Evolutionary conservation across 2,888 invertebrate genomes (phyloP), one percentile per base, ranked within the genome.

Genomic region (Diabrotica balteata): DNA sequence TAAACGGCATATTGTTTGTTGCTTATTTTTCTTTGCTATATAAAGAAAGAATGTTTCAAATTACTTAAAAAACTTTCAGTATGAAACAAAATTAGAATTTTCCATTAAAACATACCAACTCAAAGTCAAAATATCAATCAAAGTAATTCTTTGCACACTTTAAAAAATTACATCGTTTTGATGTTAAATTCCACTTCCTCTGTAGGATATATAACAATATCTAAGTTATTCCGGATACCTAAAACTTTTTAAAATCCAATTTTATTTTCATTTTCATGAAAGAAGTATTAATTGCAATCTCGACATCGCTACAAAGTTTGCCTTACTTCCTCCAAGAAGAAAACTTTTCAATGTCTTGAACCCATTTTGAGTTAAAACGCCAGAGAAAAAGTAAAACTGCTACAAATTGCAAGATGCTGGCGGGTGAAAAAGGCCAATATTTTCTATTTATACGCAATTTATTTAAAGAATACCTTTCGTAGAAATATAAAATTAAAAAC

Each of bases 341-440:
- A 64, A 64, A 64, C 64, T 64, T 64, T 64, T 64, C 58, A 64
- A 64, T 64, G 64, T 64, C 64, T 63, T 63, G 63, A 63, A 63
- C 63, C 58, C 57, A 57, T 63, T 63, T 63, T 44, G 17, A 58
- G 63, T 63, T 57, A 58, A 63, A 59, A 64, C 42, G 45, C 49
- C 49, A 8, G 42, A 52, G 32, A 52, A 58, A 64, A 64, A 52
- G 58, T 42, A 59, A 17, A 64, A 64, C 52, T 54, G 58, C 58
- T 51, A 54, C 57, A 63, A 63, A 57, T 45, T 57, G 44, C 42
- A 54, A 17, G 42, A 49, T 32, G 59, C 42, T 51, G 17, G 45
- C n/a, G 17, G 43, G 45, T n/a, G 32, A 46, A 45, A 50, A 49
- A 32, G 59, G 8, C 42, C 59, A 51, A 11, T 51, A 50, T 61